These are phyloP conservation scores for Glaucomys volans DNA, from an alignment of 2,113 vertebrate genomes.

Conservation along the genomic window DNA sequence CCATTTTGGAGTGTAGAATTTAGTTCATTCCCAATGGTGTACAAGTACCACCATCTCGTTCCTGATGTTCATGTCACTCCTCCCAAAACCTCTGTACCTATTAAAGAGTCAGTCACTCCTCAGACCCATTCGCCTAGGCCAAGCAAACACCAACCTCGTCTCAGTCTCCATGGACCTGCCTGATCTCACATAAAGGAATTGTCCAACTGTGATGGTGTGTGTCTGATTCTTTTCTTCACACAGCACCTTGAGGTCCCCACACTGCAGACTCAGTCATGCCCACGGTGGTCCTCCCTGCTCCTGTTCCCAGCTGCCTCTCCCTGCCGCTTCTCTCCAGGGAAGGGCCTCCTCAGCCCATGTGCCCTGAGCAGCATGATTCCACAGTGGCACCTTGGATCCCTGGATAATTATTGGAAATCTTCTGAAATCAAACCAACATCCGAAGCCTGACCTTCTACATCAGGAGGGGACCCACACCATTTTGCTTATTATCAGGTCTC, in stretches of 20 bases:
- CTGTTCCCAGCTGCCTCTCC: not conserved
- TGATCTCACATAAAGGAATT: too few relatives aligned
- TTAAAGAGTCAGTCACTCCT: not conserved
- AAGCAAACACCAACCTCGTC: too few relatives aligned
- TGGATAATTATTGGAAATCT: too few relatives aligned
- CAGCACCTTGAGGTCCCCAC: not conserved
- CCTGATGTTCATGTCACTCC: not conserved
- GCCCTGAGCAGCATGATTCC: not conserved
- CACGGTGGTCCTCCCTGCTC: accelerated
- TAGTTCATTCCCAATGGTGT: not conserved
- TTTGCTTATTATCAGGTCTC: not conserved
- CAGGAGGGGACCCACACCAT: not conserved
- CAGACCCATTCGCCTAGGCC: too few relatives aligned
- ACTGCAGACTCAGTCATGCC: accelerated
- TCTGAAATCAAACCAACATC: not conserved
- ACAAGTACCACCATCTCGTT: not conserved
- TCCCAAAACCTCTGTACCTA: accelerated
- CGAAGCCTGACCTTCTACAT: not conserved
- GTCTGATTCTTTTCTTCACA: not conserved
- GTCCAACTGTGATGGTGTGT: too few relatives aligned
- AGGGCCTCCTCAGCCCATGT: accelerated
- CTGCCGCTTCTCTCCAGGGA: not conserved
- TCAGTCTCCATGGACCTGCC: too few relatives aligned
- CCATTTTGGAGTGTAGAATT: not conserved
- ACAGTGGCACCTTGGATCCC: not conserved